Evolutionary conservation across 2,113 vertebrate species (phyloP), one percentile per base, ranked within the genome.

Genomic region (Morone chrysops): DNA sequence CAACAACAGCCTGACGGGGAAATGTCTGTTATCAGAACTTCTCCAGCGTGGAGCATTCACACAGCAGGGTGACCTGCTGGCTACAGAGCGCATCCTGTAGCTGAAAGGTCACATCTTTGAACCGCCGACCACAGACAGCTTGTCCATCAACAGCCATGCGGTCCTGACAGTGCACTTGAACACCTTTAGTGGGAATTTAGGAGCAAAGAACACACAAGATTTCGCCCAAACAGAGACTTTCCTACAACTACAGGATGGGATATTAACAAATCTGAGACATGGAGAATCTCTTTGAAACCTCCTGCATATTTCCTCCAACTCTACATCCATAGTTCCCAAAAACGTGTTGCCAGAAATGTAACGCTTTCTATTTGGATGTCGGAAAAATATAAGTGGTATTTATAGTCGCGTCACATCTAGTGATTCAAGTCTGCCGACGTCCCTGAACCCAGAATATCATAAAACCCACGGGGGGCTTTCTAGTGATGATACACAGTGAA

Each of bases 1-100:
- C 63, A 90, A 91, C 57, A 88, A 90, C 87, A 92, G 74, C 70
- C 73, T 47, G 9, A 54, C 36, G 38, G 72, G 67, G 59, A 71
- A 80, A 75, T 2, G 75, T 79, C 25, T 90, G 82, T 86, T 87
- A 84, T 87, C 66, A 75, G 71, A 84, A 65, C 47, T 48, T 25
- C 81, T 79, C 60, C 70, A 38, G 70, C 25, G 72, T 71, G 53
- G 18, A 65, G 48, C 61, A 38, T 48, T 66, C 84, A 80, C 79
- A 70, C 72, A 80, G 80, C 86, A 63, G 17, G 86, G 56, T 66
- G 89, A 87, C 62, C 86, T 8, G 61, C 25, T 31, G 71, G 22
- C 6, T 25, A 43, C 36, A 41, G 74, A 67, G 48, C 71, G 13
- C 79, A 8, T 63, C 50, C 60, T 75, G 45, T 51, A 43, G 57